phyloP scores from a whole-genome alignment of 2,888 invertebrate species.

The Cetonia aurata region DNA sequence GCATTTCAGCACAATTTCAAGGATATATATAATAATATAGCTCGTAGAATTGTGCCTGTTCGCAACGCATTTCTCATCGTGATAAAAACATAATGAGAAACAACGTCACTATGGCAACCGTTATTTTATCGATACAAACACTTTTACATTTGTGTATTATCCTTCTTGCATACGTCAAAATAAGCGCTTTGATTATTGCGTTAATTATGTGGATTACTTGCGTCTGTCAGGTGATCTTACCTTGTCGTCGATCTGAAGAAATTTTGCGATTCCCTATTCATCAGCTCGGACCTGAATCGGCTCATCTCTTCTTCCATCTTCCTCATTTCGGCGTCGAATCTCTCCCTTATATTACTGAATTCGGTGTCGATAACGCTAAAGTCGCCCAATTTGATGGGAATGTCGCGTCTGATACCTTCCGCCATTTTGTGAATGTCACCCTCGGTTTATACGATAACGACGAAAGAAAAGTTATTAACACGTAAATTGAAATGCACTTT shows the following conservation, averaged over 20 bases:
- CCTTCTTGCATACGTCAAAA: neutral
- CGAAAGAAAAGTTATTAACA: slow-evolving; percentile 9
- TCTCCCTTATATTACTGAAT: slow-evolving; percentile 94
- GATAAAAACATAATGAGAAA: no score
- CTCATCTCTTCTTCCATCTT: slow-evolving; percentile 99
- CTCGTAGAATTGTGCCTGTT: neutral
- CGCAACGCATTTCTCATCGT: neutral
- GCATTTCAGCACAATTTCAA: slow-evolving; percentile 2
- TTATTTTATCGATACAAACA: slow-evolving; percentile 24
- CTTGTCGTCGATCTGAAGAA: slow-evolving; percentile 92
- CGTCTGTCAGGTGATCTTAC: slow-evolving; percentile 66
- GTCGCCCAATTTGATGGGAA: slow-evolving; percentile 94
- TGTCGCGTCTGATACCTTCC: slow-evolving; percentile 87
- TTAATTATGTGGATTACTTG: neutral
- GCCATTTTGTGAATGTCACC: slow-evolving; percentile 71
- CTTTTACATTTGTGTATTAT: neutral
- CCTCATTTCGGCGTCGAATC: slow-evolving; percentile 96
- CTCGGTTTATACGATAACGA: neutral
- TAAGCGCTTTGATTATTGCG: slow-evolving; percentile 11
- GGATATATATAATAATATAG: slow-evolving; percentile 9
- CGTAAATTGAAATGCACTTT: slow-evolving; percentile 14
- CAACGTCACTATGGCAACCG: slow-evolving; percentile 13
- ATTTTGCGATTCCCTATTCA: slow-evolving; percentile 92
- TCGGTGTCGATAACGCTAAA: slow-evolving; percentile 97
- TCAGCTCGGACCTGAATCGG: slow-evolving; percentile 91